Base-by-base conservation (phyloP, 2,888 invertebrate species). In the Dasysyrphus tricinctus region DNA sequence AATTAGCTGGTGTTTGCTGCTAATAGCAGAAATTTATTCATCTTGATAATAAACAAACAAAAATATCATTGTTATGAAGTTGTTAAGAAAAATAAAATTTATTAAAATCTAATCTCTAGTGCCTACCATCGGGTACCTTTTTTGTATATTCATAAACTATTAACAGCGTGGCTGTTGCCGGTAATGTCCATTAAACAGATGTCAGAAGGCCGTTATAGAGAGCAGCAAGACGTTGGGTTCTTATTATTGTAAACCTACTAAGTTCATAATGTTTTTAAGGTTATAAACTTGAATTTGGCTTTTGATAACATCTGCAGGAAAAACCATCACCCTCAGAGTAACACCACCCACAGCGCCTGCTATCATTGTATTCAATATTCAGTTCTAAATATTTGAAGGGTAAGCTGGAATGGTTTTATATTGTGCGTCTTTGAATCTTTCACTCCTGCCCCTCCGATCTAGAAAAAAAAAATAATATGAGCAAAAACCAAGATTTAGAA, bases 251-350 rank as follows among this genome's bases (percentile, higher is more conserved):
- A n/a, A n/a, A n/a, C n/a, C n/a, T n/a, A n/a, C n/a, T n/a, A n/a
- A n/a, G n/a, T n/a, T n/a, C n/a, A n/a, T n/a, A n/a, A n/a, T n/a
- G n/a, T n/a, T n/a, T n/a, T n/a, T n/a, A n/a, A n/a, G n/a, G n/a
- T n/a, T n/a, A n/a, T n/a, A 95, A 88, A 99, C 97, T 94, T 99
- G 99, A 90, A 99, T 97, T 88, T 99, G 94, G 72, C 99, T 99
- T 92, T 99, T 99, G 80, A 98, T 97, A 9, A 99, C 98, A 93
- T 99, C 99, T 0, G 97, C 95, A 0, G 99, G 99, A 92, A 98
- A 99, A 89, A 99, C 98, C 9, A 96, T 94, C 0, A 96, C 95
- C 99, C 99, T 99, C 11, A 99, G 94, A 0, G 96, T 94, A 14
- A 96, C 93, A 3, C 99, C 99, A 0, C 98, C 99, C 6, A 97